Evolutionary conservation across 2,797 vertebrate species (phyloP), one percentile per base, ranked within the genome.

Genomic region (Phoebastria nigripes): DNA sequence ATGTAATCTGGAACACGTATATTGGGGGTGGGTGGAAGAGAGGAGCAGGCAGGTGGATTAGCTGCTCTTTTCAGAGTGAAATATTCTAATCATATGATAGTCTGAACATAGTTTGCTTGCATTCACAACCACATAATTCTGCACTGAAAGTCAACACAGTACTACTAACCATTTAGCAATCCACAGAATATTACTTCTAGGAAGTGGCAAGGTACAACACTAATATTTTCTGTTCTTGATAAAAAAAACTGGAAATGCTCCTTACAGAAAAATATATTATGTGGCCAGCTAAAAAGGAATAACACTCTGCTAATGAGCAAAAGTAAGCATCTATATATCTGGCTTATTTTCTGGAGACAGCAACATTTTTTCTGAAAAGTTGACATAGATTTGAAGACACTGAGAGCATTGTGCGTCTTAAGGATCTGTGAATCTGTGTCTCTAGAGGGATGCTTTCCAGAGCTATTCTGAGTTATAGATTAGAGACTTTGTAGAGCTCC

Each of bases 351-450:
- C 47, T 44, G 79, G 77, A 65, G 42, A 49, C 59, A 93, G 41
- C 24, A 77, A 76, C 26, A 24, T n/a, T 92, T 54, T 94, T 96
- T 96, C 69, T 71, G 76, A 87, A 90, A 96, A 87, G 33, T 54
- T 94, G 82, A 49, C 39, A 74, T 15, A 44, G 5, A 14, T 89
- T 89, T 78, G 82, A 95, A 87, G 69, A 78, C 31, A 72, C 47
- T 65, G 91, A 76, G 11, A 66, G 28, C 22, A 82, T 28, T 77
- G 42, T 72, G 16, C 18, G 56, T 41, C 62, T 91, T 95, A 92
- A 89, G 33, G 51, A 39, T 80, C 58, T 91, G 33, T 76, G n/a
- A 93, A 63, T 63, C 54, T 87, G 2, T 93, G 16, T 16, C 67
- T 94, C 95, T 85, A 54, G 21, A 87, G 42, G 67, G 29, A 85